Base-by-base conservation (phyloP, 2,888 invertebrate species). In the Drosophila mayaguana region DNA sequence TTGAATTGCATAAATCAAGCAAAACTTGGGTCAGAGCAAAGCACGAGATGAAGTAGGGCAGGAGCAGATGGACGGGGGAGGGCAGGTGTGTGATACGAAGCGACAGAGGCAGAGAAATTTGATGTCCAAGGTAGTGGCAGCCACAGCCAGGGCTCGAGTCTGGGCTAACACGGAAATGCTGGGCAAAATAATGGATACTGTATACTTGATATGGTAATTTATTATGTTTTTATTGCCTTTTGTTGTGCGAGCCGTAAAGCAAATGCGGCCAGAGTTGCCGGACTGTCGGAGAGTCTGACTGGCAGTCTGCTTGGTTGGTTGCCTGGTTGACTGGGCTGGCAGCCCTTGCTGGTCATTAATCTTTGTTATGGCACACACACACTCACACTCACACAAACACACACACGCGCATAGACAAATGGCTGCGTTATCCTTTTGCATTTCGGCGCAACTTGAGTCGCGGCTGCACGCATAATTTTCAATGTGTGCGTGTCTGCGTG, bases 141-240 rank as follows among this genome's bases (percentile, higher is more conserved):
- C 32, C 32, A 11, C 11, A 32, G 11, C 18, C 43, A n/a, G 18
- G 43, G 61, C 54, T 59, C 56, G 61, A 53, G 55, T 45, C 59
- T 57, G 61, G 60, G 50, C 71, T 46, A 73, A 88, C 76, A 85
- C 74, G 89, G 89, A 84, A 84, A 85, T 76, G 86, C 81, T 80
- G 83, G 75, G 72, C 72, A 61, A 78, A 71, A 80, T 78, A 78
- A 78, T 78, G 78, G 80, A 67, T 76, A 62, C 75, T 78, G 81
- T 86, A 87, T 87, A 91, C 86, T 91, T 91, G 91, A 90, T 91
- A 90, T 90, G 88, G 90, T 90, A 90, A 90, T 90, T 90, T 91
- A 91, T 90, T 90, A 90, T 86, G 81, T 87, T 90, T 87, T 91
- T 91, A 91, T 91, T 91, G 89, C 84, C 82, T 80, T 80, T 88